A percentile compares a stretch with the other conserved stretches of the same genome.
These are phyloP conservation scores for Lasiurus borealis DNA, from an alignment of 2,113 vertebrate genomes.

Conservation along the genomic window DNA sequence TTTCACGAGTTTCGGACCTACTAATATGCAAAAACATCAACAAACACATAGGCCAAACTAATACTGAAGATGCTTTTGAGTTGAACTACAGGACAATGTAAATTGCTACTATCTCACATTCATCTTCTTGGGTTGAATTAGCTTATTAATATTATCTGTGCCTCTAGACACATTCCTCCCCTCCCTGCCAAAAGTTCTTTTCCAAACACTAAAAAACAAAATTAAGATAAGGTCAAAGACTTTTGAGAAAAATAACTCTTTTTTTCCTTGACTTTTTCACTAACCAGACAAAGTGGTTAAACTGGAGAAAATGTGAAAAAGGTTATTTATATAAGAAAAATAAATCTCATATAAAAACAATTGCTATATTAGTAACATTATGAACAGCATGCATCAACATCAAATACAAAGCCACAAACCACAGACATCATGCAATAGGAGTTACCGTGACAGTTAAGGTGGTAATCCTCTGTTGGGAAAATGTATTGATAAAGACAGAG, in stretches of 20 bases:
- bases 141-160: neutral
- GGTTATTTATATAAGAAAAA: conserved; percentile 34
- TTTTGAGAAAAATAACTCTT: conserved; percentile 19
- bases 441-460: conserved; percentile 99
- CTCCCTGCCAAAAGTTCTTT: neutral
- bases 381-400: conserved; percentile 74
- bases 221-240: neutral
- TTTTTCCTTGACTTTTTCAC: neutral
- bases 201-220: conserved; percentile 12
- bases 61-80: neutral
- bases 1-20: neutral
- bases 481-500: conserved; percentile 87
- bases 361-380: conserved; percentile 61
- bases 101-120: neutral
- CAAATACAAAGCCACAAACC: conserved; percentile 64
- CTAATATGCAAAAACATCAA: neutral
- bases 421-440: conserved; percentile 85
- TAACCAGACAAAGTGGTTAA: conserved; percentile 3
- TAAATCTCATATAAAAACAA: conserved; percentile 46
- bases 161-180: neutral
- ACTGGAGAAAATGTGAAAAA: neutral
- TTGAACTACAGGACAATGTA: neutral
- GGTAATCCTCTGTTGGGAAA: conserved; percentile 97
- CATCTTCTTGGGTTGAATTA: neutral
- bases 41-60: neutral